Evolutionary conservation across 2,113 vertebrate species (phyloP).

Genomic region (Thalassarche chlororhynchos): DNA sequence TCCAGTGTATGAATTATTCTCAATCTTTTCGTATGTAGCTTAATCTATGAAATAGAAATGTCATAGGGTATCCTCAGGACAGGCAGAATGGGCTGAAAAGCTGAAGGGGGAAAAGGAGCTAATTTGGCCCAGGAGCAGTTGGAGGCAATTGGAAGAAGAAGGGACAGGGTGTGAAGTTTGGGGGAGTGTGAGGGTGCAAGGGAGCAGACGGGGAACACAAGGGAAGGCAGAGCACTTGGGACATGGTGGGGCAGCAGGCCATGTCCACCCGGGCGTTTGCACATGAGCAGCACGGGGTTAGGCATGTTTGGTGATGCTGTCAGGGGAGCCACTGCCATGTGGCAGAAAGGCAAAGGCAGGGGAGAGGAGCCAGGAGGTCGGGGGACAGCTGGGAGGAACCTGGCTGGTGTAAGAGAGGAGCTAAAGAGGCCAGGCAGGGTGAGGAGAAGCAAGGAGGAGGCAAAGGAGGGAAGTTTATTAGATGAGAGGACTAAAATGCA

Average conservation of each 20-base stretch:
- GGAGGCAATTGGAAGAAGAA: neutral
- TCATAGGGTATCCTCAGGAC: neutral
- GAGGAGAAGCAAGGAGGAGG: neutral
- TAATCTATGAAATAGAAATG: neutral
- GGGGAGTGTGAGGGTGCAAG: neutral
- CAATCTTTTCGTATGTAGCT: neutral
- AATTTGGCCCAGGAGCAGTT: neutral
- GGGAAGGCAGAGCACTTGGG: neutral
- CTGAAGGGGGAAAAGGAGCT: neutral
- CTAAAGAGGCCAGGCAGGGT: neutral
- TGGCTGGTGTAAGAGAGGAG: neutral
- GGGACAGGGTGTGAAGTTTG: neutral
- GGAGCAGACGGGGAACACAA: neutral
- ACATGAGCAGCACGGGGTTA: neutral
- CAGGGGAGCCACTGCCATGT: neutral
- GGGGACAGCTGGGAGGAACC: neutral
- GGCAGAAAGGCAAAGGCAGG: neutral
- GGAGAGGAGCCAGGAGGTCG: neutral
- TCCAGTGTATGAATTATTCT: neutral
- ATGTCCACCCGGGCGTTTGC: accelerated
- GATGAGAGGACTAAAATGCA: neutral
- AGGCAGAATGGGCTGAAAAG: neutral
- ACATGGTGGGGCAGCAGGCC: accelerated
- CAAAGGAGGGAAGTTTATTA: neutral
- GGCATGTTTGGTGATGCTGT: neutral